Conservation (phyloP, 92 coral and sea anemone genomes). For the Pocillopora meandrina region DNA sequence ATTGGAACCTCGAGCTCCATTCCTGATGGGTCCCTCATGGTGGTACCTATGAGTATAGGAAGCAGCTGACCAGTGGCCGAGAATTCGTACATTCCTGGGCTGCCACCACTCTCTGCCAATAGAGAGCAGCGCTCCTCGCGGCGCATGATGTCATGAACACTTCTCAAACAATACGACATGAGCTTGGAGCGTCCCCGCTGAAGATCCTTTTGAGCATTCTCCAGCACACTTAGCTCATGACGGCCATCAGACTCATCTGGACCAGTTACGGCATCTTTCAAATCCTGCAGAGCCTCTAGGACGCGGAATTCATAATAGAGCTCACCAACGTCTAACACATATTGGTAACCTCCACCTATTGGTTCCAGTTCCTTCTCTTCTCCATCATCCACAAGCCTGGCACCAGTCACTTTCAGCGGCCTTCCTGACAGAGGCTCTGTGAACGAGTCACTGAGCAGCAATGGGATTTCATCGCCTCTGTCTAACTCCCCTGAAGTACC, state of each 20-base stretch:
- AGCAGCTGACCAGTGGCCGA: conserved; percentile 95
- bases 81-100: conserved; percentile 98
- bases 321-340: conserved; percentile 93
- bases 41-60: conserved; percentile 94
- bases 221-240: conserved; percentile 89
- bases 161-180: conserved; percentile 79
- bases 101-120: conserved; percentile 91
- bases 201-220: conserved; percentile 79
- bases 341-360: conserved; percentile 96
- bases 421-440: conserved; percentile 90
- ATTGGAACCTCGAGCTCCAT: conserved; percentile 92
- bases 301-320: conserved; percentile 93
- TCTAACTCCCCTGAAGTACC: conserved; percentile 89
- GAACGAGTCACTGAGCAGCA: conserved; percentile 81
- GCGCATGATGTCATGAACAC: conserved; percentile 89
- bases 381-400: conserved; percentile 91
- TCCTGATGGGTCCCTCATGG: conserved; percentile 90
- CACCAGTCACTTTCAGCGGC: conserved; percentile 87
- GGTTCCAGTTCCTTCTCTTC: conserved; percentile 93
- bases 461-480: conserved; percentile 93
- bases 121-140: conserved; percentile 90
- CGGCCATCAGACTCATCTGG: conserved; percentile 83
- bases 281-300: conserved; percentile 79
- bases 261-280: conserved; percentile 87
- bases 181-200: conserved; percentile 70